Conservation (phyloP, 2,113 vertebrate genomes). For the Polypterus senegalus region DNA sequence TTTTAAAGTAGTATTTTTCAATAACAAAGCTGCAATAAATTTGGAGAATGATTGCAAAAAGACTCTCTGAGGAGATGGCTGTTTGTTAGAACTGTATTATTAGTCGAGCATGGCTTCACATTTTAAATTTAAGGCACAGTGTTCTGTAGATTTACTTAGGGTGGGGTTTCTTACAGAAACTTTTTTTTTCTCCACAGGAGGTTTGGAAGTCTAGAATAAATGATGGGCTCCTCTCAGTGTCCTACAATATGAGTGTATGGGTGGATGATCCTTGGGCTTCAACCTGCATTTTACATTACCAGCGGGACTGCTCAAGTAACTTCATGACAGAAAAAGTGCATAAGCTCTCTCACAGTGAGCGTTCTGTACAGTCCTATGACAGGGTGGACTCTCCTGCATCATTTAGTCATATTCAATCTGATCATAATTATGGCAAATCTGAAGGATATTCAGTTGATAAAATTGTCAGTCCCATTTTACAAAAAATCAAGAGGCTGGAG, state of each 20-base stretch:
- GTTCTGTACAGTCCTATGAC: too few relatives aligned
- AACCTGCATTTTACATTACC: neutral
- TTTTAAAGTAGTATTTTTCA: too few relatives aligned
- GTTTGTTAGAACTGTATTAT: neutral
- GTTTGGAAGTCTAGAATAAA: constrained; percentile 56
- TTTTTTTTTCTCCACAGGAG: constrained; percentile 29
- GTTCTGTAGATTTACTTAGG: neutral
- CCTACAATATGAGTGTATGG: constrained; percentile 39
- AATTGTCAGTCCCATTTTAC: constrained; percentile 1
- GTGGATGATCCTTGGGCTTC: constrained; percentile 20
- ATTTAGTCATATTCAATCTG: constrained; percentile 21
- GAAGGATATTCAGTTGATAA: neutral
- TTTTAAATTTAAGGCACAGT: too few relatives aligned
- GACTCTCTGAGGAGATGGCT: neutral
- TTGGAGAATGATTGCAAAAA: too few relatives aligned
- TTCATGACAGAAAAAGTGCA: neutral
- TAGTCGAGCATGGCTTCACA: neutral
- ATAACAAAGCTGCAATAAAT: too few relatives aligned
- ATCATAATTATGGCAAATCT: constrained; percentile 50
- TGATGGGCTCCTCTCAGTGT: constrained; percentile 37
- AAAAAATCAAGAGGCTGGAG: constrained; percentile 30
- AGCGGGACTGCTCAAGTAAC: constrained; percentile 3
- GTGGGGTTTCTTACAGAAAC: neutral
- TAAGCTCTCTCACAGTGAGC: too few relatives aligned
- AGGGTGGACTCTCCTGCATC: too few relatives aligned